phyloP scores from a whole-genome alignment of 2,113 vertebrate species.

The Vombatus ursinus region DNA sequence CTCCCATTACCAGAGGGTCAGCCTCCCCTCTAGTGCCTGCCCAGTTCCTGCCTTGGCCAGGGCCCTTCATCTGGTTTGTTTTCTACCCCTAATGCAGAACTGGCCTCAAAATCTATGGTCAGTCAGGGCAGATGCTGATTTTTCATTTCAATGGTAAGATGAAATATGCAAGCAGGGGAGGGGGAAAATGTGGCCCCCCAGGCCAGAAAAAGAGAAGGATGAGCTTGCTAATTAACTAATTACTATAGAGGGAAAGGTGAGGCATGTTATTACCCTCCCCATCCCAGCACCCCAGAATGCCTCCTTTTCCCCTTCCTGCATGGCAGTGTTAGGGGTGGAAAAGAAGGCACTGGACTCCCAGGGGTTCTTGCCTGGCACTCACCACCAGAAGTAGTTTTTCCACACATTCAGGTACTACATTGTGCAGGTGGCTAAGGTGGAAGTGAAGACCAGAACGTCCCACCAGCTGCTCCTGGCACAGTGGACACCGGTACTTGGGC shows the following conservation, averaged over 20 bases:
- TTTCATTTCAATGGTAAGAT: neutral
- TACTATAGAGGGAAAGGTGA: neutral
- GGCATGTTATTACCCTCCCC: neutral
- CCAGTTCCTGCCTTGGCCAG: neutral
- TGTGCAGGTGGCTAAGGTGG: conserved; percentile 82
- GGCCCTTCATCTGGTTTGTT: neutral
- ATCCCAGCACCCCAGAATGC: neutral
- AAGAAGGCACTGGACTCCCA: neutral
- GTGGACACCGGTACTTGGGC: conserved; percentile 79
- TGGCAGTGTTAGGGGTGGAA: neutral
- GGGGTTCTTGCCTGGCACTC: conserved; percentile 43
- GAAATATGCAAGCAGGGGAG: neutral
- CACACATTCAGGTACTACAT: conserved; percentile 82
- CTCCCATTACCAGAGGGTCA: neutral
- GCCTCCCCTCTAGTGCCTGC: neutral
- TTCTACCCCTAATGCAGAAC: neutral
- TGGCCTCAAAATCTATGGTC: neutral
- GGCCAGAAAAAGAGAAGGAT: neutral
- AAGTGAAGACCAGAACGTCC: conserved; percentile 76
- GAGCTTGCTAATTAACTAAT: neutral
- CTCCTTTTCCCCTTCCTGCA: neutral
- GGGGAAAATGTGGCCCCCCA: neutral
- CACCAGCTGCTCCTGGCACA: conserved; percentile 82
- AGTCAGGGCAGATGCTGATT: neutral
- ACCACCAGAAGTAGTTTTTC: conserved; percentile 82